Percentiles rank a stretch among this genome's conserved stretches.
Conservation (phyloP, 1,140 invertebrate genomes). For the Calephelis nemesis region DNA sequence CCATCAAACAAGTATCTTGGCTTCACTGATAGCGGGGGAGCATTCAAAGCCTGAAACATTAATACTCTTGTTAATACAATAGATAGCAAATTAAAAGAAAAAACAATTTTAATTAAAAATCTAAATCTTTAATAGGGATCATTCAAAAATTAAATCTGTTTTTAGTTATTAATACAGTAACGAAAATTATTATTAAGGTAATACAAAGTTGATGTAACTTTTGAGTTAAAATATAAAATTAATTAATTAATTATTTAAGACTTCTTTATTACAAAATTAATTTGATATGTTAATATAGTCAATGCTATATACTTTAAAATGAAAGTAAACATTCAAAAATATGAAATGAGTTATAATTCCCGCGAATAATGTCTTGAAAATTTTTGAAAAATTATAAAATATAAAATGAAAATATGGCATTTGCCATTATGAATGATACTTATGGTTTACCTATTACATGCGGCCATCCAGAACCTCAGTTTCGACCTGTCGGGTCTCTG, state of each 20-base stretch:
- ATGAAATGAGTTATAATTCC: constrained; percentile 5
- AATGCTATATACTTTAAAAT: constrained; percentile 10
- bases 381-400: background rate
- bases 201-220: too few relatives aligned
- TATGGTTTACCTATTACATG: constrained; percentile 78
- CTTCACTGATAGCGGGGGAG: constrained; percentile 62
- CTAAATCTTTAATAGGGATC: too few relatives aligned
- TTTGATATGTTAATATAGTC: background rate
- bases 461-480: constrained; percentile 68
- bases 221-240: too few relatives aligned
- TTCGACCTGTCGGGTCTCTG: constrained; percentile 67
- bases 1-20: constrained; percentile 81
- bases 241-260: too few relatives aligned
- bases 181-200: background rate
- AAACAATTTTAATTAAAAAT: constrained; percentile 5
- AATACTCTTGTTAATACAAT: constrained; percentile 39
- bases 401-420: constrained; percentile 52
- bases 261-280: too few relatives aligned
- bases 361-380: constrained; percentile 1
- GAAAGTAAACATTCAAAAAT: too few relatives aligned
- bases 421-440: constrained; percentile 77
- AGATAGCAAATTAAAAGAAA: constrained; percentile 15
- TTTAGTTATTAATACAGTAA: background rate
- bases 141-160: background rate
- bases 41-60: constrained; percentile 73